Evolutionary conservation across 1,140 invertebrate genomes (phyloP).

Genomic region (Neotoxoptera formosana): DNA sequence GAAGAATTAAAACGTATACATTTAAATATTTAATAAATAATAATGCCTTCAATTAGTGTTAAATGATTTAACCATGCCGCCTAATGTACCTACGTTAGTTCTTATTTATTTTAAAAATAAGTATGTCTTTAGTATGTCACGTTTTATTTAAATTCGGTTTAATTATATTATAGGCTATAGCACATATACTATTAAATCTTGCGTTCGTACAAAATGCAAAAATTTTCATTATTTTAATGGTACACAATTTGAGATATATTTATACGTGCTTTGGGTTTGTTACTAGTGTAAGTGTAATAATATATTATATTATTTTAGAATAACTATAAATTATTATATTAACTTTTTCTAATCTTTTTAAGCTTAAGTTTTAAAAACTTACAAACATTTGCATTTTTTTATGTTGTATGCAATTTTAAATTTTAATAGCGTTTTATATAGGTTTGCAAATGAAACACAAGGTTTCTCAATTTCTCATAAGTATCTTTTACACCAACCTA

Average conservation of each 20-base stretch:
- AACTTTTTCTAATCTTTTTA: background rate
- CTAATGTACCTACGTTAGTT: background rate
- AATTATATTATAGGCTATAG: background rate
- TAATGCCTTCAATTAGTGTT: background rate
- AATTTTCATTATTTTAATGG: background rate
- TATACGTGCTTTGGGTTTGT: background rate
- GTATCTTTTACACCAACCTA: background rate
- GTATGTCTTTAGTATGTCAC: too few relatives aligned
- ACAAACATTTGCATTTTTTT: too few relatives aligned
- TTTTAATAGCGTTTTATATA: background rate
- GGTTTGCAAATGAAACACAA: background rate
- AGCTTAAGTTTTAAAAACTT: background rate
- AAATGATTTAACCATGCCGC: background rate
- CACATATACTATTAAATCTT: background rate
- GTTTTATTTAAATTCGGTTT: background rate
- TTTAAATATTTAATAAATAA: background rate
- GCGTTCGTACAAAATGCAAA: background rate
- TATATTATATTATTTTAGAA: background rate
- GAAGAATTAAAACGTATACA: background rate
- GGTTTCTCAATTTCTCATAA: background rate
- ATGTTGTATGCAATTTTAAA: background rate
- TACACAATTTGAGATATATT: background rate
- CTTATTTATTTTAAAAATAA: background rate
- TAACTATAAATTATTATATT: background rate
- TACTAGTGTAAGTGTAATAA: background rate